phyloP scores from a whole-genome alignment of 2,113 vertebrate genomes.

The Corydoras sp. region DNA sequence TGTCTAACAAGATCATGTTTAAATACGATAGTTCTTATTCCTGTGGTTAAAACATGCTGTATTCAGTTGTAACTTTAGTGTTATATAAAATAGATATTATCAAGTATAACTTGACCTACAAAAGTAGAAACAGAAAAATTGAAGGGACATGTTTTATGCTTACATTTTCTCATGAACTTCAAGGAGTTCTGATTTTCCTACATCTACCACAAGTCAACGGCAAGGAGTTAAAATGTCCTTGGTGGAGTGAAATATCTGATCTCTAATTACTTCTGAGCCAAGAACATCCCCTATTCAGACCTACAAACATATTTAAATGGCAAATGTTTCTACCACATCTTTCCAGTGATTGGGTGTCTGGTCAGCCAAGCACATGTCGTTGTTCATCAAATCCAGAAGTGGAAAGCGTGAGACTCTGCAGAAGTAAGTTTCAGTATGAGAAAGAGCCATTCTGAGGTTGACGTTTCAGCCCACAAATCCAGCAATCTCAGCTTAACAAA shows the following conservation, averaged over 20 bases:
- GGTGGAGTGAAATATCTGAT: constrained; percentile 33
- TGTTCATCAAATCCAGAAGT: constrained; percentile 31
- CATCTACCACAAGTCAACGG: constrained; percentile 37
- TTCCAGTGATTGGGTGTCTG: constrained; percentile 21
- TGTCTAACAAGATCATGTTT: too few species aligned
- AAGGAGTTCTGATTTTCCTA: constrained; percentile 33
- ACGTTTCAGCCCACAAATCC: constrained; percentile 16
- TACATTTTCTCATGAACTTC: constrained; percentile 36
- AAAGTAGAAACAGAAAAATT: constrained; percentile 27
- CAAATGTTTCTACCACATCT: constrained; percentile 23
- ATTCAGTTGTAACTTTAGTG: too few species aligned
- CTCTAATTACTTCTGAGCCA: constrained; percentile 34
- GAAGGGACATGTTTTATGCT: constrained; percentile 2
- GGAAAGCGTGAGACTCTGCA: constrained; percentile 29
- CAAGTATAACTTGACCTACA: constrained; percentile 2
- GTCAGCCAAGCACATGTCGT: constrained; percentile 29
- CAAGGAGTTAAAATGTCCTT: constrained; percentile 26
- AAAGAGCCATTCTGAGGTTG: constrained; percentile 3
- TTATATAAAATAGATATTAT: constrained; percentile 1
- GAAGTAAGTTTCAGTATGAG: constrained; percentile 31
- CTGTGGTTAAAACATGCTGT: too few species aligned
- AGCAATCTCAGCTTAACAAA: constrained; percentile 17
- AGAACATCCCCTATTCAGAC: constrained; percentile 28
- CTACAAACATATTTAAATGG: constrained; percentile 19
- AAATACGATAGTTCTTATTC: too few species aligned